These are phyloP conservation scores for Tachuris rubrigastra DNA, from an alignment of 2,113 vertebrate species.

Conservation along the genomic window DNA sequence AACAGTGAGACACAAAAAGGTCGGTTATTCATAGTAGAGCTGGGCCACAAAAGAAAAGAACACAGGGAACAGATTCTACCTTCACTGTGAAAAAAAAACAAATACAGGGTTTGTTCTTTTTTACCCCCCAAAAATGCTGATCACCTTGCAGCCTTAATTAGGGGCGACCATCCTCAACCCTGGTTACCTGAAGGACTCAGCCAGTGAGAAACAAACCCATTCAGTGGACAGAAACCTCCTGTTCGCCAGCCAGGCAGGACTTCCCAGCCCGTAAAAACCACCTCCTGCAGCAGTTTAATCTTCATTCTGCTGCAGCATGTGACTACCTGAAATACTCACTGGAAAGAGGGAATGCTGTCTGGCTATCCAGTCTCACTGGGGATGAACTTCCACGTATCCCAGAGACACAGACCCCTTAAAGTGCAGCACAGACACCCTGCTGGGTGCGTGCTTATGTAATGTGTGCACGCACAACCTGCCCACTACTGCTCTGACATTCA, in stretches of 20 bases:
- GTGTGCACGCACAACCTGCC: neutral
- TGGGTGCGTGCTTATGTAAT: neutral
- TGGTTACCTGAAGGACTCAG: neutral
- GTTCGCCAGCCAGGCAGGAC: neutral
- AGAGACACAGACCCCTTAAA: neutral
- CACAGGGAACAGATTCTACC: neutral
- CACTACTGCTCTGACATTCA: neutral
- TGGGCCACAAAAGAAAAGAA: neutral
- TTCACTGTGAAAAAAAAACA: neutral
- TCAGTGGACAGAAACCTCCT: neutral
- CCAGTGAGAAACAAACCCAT: neutral
- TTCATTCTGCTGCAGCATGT: neutral
- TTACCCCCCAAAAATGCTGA: neutral
- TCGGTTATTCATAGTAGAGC: too few species aligned
- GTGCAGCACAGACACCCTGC: rapidly evolving
- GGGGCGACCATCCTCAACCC: neutral
- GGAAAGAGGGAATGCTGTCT: neutral
- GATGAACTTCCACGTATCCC: neutral
- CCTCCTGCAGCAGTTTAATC: neutral
- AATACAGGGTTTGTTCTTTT: neutral
- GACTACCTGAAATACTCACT: neutral
- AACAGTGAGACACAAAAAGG: neutral
- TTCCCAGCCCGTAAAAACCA: neutral
- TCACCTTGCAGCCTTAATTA: neutral
- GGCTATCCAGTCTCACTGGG: neutral